Evolutionary conservation across 1,140 invertebrate species (phyloP).

Genomic region (Pachyrhynchus sulphureomaculatus): DNA sequence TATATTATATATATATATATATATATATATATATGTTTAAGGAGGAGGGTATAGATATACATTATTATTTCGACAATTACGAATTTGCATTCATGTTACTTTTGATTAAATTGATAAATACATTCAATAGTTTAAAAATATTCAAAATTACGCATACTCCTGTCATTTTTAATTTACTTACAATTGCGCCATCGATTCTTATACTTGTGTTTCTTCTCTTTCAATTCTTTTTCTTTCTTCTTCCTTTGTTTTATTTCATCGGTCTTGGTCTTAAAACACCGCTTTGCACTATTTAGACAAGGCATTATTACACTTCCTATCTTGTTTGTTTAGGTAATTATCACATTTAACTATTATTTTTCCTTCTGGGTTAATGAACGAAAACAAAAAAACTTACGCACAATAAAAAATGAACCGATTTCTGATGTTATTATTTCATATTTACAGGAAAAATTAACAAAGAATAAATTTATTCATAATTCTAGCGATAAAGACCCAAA

Average conservation of each 20-base stretch:
- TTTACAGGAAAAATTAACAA: constrained; percentile 10
- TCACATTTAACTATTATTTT: constrained; percentile 18
- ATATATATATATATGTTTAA: too few relatives aligned
- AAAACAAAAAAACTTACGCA: constrained; percentile 17
- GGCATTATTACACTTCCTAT: background rate
- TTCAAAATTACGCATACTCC: background rate
- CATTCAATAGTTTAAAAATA: too few relatives aligned
- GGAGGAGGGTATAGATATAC: too few relatives aligned
- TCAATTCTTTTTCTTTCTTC: constrained; percentile 15
- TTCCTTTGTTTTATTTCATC: constrained; percentile 22
- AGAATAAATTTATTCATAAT: constrained; percentile 2
- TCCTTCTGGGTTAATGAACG: background rate
- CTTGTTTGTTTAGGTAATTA: background rate
- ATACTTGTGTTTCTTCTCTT: constrained; percentile 17
- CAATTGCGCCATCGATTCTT: constrained; percentile 33
- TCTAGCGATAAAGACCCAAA: constrained; percentile 20
- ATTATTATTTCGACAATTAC: too few relatives aligned
- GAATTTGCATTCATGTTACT: too few relatives aligned
- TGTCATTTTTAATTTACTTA: constrained; percentile 10
- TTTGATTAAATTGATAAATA: too few relatives aligned
- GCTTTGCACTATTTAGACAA: constrained; percentile 26
- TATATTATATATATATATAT: too few relatives aligned
- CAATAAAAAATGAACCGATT: background rate
- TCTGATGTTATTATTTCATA: background rate
- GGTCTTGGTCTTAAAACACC: constrained; percentile 21